Percentiles rank a stretch among this genome's conserved stretches.
Conservation (phyloP, 2,797 vertebrate genomes). For the Mus caroli region DNA sequence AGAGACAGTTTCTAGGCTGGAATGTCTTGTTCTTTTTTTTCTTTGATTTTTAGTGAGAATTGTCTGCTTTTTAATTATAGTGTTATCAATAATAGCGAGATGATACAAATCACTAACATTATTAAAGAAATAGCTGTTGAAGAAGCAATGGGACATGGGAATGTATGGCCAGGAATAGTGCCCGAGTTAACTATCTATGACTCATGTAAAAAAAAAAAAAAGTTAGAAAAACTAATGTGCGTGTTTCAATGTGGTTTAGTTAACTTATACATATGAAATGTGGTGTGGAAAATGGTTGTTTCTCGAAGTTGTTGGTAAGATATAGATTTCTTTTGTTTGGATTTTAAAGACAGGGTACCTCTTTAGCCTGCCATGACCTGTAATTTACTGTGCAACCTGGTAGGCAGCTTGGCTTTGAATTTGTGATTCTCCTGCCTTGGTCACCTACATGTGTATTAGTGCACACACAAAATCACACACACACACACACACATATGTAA, state of each 20-base stretch:
- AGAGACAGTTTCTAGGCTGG: constrained; percentile 14
- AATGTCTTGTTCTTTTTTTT: neutral
- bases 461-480: neutral
- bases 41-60: neutral
- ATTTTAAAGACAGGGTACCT: neutral
- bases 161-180: neutral
- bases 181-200: no score
- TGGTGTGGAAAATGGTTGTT: neutral
- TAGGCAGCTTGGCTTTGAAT: neutral
- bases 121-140: constrained; percentile 18
- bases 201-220: neutral
- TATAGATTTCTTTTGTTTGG: neutral
- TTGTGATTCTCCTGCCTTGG: neutral
- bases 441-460: neutral
- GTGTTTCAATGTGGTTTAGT: neutral
- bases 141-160: neutral
- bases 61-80: constrained; percentile 17
- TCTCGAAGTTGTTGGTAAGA: neutral
- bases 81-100: constrained; percentile 17
- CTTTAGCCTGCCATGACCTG: neutral
- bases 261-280: constrained; percentile 9
- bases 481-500: no score
- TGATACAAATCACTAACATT: neutral
- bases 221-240: constrained; percentile 3
- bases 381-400: neutral